These are phyloP conservation scores for Pogonocherus hispidulus DNA, from an alignment of 2,888 invertebrate genomes.

Conservation along the genomic window DNA sequence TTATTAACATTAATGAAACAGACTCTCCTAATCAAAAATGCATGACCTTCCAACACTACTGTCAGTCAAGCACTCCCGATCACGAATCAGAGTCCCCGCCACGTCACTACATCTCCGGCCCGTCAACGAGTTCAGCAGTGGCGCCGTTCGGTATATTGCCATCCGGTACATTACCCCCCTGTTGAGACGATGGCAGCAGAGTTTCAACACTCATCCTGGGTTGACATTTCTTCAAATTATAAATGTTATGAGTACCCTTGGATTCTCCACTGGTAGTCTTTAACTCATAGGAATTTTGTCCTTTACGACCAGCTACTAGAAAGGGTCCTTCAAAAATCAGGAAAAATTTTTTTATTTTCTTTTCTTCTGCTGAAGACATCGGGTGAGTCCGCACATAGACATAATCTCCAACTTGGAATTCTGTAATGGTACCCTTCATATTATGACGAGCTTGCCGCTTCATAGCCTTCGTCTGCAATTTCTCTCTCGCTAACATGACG, in stretches of 20 bases:
- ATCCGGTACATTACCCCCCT: background rate
- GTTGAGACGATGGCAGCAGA: background rate
- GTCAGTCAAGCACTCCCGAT: too few species aligned
- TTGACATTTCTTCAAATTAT: background rate
- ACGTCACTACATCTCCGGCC: too few species aligned
- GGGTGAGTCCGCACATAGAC: background rate
- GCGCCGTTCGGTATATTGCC: too few species aligned
- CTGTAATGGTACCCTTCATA: background rate
- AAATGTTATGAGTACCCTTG: background rate
- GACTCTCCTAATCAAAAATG: too few species aligned
- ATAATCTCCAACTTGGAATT: background rate
- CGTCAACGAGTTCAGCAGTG: too few species aligned
- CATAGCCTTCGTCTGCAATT: background rate
- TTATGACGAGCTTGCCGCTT: background rate
- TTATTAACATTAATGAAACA: too few species aligned
- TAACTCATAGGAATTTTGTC: background rate
- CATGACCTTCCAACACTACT: too few species aligned
- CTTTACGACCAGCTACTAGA: background rate
- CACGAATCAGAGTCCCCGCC: too few species aligned
- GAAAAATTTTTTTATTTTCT: background rate
- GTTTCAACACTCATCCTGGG: background rate
- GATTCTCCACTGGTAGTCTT: background rate
- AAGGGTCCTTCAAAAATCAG: background rate
- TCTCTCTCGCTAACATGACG: background rate
- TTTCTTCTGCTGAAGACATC: background rate